A percentile compares a stretch with the other conserved stretches of the same genome.
These are phyloP conservation scores for Mormyrops boulengeri DNA, from an alignment of 2,797 vertebrate genomes.

Conservation along the genomic window DNA sequence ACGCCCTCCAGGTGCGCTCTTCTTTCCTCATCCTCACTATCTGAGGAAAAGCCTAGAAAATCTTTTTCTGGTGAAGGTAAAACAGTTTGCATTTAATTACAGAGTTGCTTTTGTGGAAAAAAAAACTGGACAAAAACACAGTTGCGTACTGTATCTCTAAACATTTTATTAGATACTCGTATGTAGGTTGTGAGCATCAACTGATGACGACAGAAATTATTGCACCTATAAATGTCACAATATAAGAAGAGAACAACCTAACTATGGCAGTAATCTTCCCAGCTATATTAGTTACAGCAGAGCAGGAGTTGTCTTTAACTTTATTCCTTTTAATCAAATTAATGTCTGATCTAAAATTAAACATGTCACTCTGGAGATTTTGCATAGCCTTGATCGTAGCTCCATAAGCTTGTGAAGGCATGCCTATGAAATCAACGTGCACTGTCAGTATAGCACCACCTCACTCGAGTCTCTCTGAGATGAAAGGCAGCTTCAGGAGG, in stretches of 20 bases:
- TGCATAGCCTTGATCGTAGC: neutral
- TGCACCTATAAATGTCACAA: neutral
- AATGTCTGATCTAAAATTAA: neutral
- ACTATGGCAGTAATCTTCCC: neutral
- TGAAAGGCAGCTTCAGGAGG: neutral
- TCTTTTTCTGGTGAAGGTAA: constrained; percentile 58
- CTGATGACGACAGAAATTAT: neutral
- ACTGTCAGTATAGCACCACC: neutral
- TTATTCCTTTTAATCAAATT: neutral
- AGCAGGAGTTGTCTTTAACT: neutral
- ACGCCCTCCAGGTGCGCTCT: constrained; percentile 65
- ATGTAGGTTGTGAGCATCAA: neutral
- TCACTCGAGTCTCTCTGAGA: neutral
- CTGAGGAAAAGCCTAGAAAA: constrained; percentile 73
- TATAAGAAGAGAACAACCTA: neutral
- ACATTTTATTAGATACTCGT: neutral
- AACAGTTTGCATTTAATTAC: neutral
- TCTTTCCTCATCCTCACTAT: constrained; percentile 80
- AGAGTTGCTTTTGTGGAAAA: neutral
- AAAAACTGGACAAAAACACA: neutral
- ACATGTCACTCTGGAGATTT: neutral
- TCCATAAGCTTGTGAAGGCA: neutral
- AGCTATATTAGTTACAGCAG: neutral
- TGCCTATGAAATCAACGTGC: neutral
- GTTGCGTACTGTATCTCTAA: neutral